phyloP scores from a whole-genome alignment of 1,140 invertebrate species.

The Globodera ellingtonae region DNA sequence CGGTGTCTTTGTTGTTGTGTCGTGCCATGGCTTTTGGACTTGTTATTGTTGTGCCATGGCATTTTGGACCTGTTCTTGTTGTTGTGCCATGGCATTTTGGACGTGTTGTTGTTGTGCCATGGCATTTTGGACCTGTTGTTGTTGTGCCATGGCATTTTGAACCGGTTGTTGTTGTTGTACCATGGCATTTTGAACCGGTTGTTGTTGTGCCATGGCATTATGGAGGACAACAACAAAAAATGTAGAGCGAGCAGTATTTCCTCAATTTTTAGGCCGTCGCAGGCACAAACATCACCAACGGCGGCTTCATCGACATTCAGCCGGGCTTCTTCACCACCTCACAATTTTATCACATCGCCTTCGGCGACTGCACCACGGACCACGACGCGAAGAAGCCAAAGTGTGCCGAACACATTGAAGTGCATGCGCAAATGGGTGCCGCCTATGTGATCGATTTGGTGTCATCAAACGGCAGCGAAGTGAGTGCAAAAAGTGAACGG shows the following conservation, averaged over 20 bases:
- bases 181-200: too few species aligned
- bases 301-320: conserved; percentile 50
- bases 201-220: too few species aligned
- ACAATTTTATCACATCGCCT: conserved; percentile 52
- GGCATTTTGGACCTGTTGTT: too few species aligned
- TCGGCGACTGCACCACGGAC: conserved; percentile 43
- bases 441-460: conserved; percentile 49
- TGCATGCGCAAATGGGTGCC: conserved; percentile 51
- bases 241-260: too few species aligned
- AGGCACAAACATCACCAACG: conserved; percentile 36
- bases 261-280: conserved; percentile 16
- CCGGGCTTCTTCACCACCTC: conserved; percentile 53
- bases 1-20: too few species aligned
- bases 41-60: too few species aligned
- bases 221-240: background rate
- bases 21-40: background rate
- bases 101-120: background rate
- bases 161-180: too few species aligned
- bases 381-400: background rate
- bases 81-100: too few species aligned
- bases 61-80: too few species aligned
- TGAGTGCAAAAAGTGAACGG: conserved; percentile 1
- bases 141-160: too few species aligned
- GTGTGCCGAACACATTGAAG: conserved; percentile 21
- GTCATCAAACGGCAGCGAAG: background rate